A percentile compares a stretch with the other conserved stretches of the same genome.
Evolutionary conservation across 2,888 invertebrate species (phyloP).

Genomic region (Drosophila aldrichi): DNA sequence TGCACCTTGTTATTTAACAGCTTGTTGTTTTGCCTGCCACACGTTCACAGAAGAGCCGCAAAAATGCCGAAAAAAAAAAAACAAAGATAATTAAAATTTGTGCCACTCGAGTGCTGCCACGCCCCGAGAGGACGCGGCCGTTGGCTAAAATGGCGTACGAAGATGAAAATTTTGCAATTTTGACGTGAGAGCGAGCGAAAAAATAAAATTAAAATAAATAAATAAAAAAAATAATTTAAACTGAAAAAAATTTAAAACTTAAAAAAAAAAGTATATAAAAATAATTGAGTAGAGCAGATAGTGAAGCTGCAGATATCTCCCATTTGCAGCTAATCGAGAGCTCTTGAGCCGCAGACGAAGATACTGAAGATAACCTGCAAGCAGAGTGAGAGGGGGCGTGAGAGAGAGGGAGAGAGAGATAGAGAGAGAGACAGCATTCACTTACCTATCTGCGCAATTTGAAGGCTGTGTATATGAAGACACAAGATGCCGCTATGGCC

Average conservation of each 20-base stretch:
- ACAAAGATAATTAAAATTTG: not conserved
- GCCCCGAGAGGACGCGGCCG: not conserved
- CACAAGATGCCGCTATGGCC: not conserved
- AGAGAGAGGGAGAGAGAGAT: not conserved
- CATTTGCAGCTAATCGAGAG: not conserved
- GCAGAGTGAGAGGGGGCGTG: no score
- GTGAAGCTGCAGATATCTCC: not conserved
- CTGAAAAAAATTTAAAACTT: no score
- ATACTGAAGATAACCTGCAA: no score
- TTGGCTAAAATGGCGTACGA: not conserved
- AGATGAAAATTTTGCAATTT: not conserved
- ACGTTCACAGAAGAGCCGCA: slow-evolving; percentile 34
- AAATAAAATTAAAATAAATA: not conserved
- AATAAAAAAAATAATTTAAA: no score
- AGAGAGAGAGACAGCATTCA: not conserved
- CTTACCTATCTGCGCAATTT: slow-evolving; percentile 4
- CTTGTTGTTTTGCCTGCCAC: slow-evolving; percentile 22
- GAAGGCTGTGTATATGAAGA: not conserved
- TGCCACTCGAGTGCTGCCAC: slow-evolving; percentile 44
- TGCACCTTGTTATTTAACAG: slow-evolving; percentile 26
- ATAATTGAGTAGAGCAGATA: no score
- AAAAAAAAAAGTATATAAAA: no score
- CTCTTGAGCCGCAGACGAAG: no score
- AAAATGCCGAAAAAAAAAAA: not conserved
- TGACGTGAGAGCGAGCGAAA: not conserved